These are phyloP conservation scores for Uria lomvia DNA, from an alignment of 2,113 vertebrate genomes.

Conservation along the genomic window DNA sequence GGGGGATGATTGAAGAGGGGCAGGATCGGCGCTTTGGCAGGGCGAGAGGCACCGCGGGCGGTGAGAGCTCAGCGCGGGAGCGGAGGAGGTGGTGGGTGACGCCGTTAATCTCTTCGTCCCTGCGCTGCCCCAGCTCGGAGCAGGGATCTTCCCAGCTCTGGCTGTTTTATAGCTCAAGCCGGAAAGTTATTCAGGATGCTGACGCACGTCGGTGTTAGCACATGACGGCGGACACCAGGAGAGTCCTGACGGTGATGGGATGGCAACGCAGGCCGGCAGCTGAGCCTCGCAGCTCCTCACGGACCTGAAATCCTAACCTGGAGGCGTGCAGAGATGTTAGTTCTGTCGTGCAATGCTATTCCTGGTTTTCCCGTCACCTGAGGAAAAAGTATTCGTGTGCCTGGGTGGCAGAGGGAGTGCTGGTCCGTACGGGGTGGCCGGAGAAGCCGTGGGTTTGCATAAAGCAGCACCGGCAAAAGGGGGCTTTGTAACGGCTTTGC, in stretches of 20 bases:
- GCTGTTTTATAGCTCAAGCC: neutral
- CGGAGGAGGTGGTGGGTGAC: neutral
- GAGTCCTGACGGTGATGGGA: neutral
- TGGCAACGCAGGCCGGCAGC: neutral
- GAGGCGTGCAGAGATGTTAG: neutral
- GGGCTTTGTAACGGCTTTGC: neutral
- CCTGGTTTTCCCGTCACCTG: neutral
- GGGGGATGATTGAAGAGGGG: neutral
- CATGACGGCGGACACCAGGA: neutral
- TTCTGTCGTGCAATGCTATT: neutral
- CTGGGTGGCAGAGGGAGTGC: neutral
- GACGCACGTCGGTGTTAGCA: accelerated
- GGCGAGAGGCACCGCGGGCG: neutral
- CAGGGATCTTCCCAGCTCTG: neutral
- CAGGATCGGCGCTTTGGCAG: neutral
- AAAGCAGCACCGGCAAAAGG: neutral
- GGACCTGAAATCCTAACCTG: neutral
- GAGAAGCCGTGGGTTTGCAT: neutral
- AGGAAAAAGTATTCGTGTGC: neutral
- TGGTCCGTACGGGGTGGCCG: neutral
- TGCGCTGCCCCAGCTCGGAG: neutral
- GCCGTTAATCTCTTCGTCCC: neutral
- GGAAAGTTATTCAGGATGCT: neutral
- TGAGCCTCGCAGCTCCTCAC: neutral
- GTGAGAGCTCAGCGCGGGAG: neutral